Evolutionary conservation across 2,888 invertebrate genomes (phyloP).

Genomic region (Sussaba pulchella): DNA sequence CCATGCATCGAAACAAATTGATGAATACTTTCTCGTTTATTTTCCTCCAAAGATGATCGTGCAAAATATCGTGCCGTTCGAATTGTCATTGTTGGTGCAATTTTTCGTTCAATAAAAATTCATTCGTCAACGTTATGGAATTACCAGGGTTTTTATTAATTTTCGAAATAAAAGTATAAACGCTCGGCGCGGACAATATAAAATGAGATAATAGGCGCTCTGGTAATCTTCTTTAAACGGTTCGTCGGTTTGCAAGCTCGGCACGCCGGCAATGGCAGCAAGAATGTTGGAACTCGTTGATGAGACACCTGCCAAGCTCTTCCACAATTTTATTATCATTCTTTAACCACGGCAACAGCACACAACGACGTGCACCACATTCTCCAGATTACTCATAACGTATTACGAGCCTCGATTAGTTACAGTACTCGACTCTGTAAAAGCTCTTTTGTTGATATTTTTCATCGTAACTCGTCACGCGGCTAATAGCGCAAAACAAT

Average conservation of each 20-base stretch:
- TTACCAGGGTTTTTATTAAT: conserved; percentile 1
- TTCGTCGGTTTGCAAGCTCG: not conserved
- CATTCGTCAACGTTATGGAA: conserved; percentile 6
- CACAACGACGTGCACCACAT: not conserved
- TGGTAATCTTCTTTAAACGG: conserved; percentile 5
- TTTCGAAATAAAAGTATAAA: not conserved
- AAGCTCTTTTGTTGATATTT: not conserved
- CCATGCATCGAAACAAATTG: conserved; percentile 60
- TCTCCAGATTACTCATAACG: not conserved
- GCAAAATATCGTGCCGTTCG: not conserved
- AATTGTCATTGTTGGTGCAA: conserved; percentile 18
- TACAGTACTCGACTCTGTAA: not conserved
- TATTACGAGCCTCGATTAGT: not conserved
- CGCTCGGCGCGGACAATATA: no score
- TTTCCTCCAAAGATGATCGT: conserved; percentile 61
- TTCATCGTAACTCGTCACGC: not conserved
- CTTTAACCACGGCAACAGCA: not conserved
- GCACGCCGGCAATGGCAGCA: not conserved
- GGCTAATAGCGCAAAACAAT: no score
- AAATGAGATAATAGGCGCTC: no score
- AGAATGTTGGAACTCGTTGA: not conserved
- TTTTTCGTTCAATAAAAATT: conserved; percentile 40
- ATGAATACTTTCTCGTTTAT: conserved; percentile 60
- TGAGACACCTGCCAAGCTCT: not conserved
- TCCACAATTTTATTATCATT: not conserved